Base-by-base conservation (phyloP, 2,113 vertebrate genomes). In the Cebus imitator region DNA sequence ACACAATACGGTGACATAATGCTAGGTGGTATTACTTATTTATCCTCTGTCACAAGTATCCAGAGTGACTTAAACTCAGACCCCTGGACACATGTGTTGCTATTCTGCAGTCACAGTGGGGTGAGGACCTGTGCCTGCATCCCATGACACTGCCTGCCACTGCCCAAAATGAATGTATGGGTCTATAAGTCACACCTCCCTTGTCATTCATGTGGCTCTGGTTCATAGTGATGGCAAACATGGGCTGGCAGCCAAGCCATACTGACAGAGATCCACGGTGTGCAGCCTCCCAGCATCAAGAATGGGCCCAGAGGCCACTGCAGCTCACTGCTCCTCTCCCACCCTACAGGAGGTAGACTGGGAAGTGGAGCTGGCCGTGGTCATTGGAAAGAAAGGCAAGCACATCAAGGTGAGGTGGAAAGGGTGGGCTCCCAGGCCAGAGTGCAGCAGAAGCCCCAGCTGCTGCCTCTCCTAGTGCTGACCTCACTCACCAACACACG, bases 281-380 rank as follows among this genome's bases (percentile, higher is more conserved):
- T n/a, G 5, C 9, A 72, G 52, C 43, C 20, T 82, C 57, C 40
- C 2, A 8, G 25, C 45, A 27, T 14, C 7, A n/a, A 16, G 0
- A 25, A 27, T 0, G 1, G 30, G 27, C 37, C 78, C 64, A 48
- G 2, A 6, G 21, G 27, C 61, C 73, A 5, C 52, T 9, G 43
- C 4, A 20, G 61, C 32, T 97, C 35, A 85, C 70, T 64, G 37
- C 13, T 35, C 18, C 76, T 84, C 40, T 84, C 61, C 40, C 25
- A 3, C 96, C 25, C 0, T 92, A 27, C 93, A 99, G 99, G 98
- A 99, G 97, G 99, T 99, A 97, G 99, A 99, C 98, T 99, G 99
- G 99, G 99, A 99, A 97, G 99, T 99, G 96, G 99, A 99, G 97
- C 79, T 99, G 98, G 99, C 99, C 0, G 99, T 99, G 21, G 98